Evolutionary conservation across 2,888 invertebrate genomes (phyloP), one percentile per base, ranked within the genome.

Genomic region (Ormyrus thymus): DNA sequence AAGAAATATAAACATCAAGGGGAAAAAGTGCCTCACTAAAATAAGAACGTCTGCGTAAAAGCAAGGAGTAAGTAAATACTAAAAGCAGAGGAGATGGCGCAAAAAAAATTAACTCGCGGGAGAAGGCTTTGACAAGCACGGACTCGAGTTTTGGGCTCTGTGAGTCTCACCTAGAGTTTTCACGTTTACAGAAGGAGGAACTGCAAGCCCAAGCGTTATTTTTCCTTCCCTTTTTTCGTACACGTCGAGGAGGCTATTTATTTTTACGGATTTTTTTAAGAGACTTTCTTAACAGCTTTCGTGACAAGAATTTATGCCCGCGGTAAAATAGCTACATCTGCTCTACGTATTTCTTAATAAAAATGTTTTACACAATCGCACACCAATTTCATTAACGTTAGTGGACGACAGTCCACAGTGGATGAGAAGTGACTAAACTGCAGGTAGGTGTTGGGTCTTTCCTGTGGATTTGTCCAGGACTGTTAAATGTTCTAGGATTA

Each of bases 211-310:
- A 3, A 29, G 48, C 48, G 46, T 29, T 50, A 58, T 65, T 74
- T 78, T 76, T 72, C 56, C 62, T 29, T 64, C 29, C 29, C 29
- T 29, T 29, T 29, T 29, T 29, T 29, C 29, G 29, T 29, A 29
- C 29, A 55, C 68, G 62, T 68, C 64, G 56, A 72, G 56, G 50
- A 75, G 29, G 45, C 66, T 62, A 69, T 71, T 76, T 79, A 76
- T 72, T 72, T 72, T 75, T 72, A 72, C 66, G 72, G 45, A 53
- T 69, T 58, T 77, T 78, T 78, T 74, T 72, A 51, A 45, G 43
- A n/a, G 58, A 66, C 59, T 53, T 69, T 11, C 46, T 56, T 65
- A 65, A 61, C 70, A 59, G 62, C 62, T 72, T 79, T 56, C 76
- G 76, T 68, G 72, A 72, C 58, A 43, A 55, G 72, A 76, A 73